Conservation (phyloP, 2,797 vertebrate species). For the Natrix natrix region DNA sequence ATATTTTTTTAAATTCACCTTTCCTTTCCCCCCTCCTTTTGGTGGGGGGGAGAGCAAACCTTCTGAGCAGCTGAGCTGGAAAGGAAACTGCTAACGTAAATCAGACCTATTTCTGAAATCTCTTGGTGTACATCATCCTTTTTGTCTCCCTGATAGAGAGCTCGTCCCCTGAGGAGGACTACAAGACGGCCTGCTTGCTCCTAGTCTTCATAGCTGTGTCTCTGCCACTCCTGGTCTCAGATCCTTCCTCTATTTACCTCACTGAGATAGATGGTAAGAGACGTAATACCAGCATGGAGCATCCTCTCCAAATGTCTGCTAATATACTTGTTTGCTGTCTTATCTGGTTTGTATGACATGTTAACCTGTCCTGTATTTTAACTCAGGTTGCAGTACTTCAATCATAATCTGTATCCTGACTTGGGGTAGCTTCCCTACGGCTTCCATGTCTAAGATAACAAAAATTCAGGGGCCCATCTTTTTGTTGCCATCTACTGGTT, state of each 20-base stretch:
- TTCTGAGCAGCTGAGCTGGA: not conserved
- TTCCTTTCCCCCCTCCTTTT: not conserved
- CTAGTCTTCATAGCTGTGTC: slow-evolving; percentile 88
- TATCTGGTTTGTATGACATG: not conserved
- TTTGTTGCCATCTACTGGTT: not conserved
- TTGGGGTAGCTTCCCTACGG: not conserved
- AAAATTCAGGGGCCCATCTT: not conserved
- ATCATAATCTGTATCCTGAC: not conserved
- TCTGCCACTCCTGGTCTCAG: slow-evolving; percentile 81
- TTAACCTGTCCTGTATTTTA: not conserved
- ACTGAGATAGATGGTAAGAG: slow-evolving; percentile 83
- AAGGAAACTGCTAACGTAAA: not conserved
- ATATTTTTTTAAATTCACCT: not conserved
- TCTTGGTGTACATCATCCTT: not conserved
- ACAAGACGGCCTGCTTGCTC: slow-evolving; percentile 87
- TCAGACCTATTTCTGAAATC: slow-evolving; percentile 7
- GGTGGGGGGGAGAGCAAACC: not conserved
- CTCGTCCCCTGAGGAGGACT: slow-evolving; percentile 85
- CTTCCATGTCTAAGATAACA: not conserved
- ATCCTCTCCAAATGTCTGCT: not conserved
- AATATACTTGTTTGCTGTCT: not conserved
- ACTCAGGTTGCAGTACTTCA: not conserved
- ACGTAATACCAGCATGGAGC: fast-evolving
- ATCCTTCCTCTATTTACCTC: slow-evolving; percentile 80
- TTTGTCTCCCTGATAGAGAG: slow-evolving; percentile 72